A percentile compares a stretch with the other conserved stretches of the same genome.
phyloP scores from a whole-genome alignment of 2,113 vertebrate genomes.

The Tringa solitaria region DNA sequence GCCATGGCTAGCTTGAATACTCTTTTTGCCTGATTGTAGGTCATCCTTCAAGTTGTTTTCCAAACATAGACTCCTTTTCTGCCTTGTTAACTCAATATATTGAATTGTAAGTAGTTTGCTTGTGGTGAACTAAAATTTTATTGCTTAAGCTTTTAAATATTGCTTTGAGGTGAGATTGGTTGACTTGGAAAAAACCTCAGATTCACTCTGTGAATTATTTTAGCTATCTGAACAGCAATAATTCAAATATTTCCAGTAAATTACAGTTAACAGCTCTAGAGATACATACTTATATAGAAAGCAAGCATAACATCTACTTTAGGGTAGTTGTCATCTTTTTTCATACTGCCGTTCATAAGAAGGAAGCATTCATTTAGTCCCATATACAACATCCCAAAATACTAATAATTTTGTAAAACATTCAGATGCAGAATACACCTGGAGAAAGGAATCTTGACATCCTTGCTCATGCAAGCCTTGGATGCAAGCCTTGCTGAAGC shows the following conservation, averaged over 20 bases:
- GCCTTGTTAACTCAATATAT: not conserved
- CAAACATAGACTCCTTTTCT: not conserved
- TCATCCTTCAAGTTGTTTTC: not conserved
- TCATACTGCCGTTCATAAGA: not conserved
- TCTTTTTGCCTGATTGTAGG: not conserved
- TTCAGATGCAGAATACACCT: not conserved
- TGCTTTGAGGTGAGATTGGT: not conserved
- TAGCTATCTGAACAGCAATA: not conserved
- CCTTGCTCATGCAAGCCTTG: accelerated
- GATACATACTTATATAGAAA: not conserved
- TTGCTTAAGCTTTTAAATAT: not conserved
- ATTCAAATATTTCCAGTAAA: not conserved
- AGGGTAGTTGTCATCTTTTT: not conserved
- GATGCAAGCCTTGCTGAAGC: not conserved
- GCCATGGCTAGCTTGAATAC: not conserved
- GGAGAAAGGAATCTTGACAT: not conserved
- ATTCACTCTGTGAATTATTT: not conserved
- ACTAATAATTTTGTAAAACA: not conserved
- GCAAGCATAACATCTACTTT: not conserved
- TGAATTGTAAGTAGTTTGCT: not conserved
- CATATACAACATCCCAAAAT: not conserved
- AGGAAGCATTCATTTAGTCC: not conserved
- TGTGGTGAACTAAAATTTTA: not conserved
- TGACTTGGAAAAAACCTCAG: not conserved
- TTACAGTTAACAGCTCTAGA: not conserved